These are phyloP conservation scores for Eufriesea mexicana DNA, from an alignment of 1,140 invertebrate species.

Conservation along the genomic window DNA sequence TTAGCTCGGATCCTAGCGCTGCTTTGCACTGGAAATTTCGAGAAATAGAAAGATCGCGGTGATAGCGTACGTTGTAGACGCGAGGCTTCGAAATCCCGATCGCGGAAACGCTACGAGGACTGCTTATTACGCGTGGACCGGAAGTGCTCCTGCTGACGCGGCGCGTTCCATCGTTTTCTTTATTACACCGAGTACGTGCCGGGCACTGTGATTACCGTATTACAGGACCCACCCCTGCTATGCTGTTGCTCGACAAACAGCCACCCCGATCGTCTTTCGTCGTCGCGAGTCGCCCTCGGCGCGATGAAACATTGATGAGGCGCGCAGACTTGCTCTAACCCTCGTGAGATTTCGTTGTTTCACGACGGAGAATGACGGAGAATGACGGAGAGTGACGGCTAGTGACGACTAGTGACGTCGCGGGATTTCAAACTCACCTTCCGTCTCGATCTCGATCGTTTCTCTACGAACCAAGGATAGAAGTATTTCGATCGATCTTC, in stretches of 20 bases:
- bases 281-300: neutral
- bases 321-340: neutral
- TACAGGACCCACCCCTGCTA: neutral
- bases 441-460: no score
- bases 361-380: neutral
- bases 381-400: no score
- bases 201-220: constrained; percentile 42
- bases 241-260: neutral
- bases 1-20: neutral
- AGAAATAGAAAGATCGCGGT: constrained; percentile 17
- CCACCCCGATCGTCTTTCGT: no score
- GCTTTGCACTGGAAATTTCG: constrained; percentile 11
- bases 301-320: constrained; percentile 33
- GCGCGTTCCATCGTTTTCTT: constrained; percentile 26
- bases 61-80: neutral
- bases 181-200: constrained; percentile 28
- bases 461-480: no score
- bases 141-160: neutral
- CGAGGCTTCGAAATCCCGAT: neutral
- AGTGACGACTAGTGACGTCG: no score
- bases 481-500: no score
- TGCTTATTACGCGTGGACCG: constrained; percentile 21
- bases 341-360: neutral
- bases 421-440: no score
- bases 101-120: neutral